Evolutionary conservation across 35 echinoderm and acorn worm species (phyloP), one percentile per base, ranked within the genome.

Genomic region (Ptychodera flava): DNA sequence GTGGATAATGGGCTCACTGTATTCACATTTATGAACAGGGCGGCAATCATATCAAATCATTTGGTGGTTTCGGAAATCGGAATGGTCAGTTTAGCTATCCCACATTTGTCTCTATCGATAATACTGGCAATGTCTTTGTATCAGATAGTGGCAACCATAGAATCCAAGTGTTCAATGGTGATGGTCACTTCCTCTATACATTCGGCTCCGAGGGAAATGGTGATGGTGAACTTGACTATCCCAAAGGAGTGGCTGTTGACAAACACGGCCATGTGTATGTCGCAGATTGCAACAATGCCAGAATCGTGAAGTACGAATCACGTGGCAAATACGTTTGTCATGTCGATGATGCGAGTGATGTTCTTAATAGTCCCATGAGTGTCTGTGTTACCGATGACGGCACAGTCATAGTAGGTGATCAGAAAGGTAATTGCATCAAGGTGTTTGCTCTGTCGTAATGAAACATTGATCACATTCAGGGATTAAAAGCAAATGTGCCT

Each of bases 341-440:
- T 14, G 77, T 87, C 16, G 88, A 90, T 79, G 88, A 90, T 81
- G 81, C 45, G 32, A 87, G 88, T 15, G 92, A 94, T 85, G 92
- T 86, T 37, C 76, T 90, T 15, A 78, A 81, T 15, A 85, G 90
- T 76, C 92, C 92, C 15, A 75, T 85, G 30, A 82, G 92, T 29
- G 81, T 94, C 30, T 76, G 84, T 64, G 84, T 94, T 22, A 31
- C 82, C n/a, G 36, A 81, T 2, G 89, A 94, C 28, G 85, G 83
- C 16, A 86, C 87, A 64, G 45, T 64, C 6, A 64, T 64, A 22
- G 45, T 64, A 64, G 45, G 6, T 22, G 6, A 64, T 22, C 6
- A 22, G 6, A 12, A 22, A 22, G 6, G 6, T 12, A 22, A 64
- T 64, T 64, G 45, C 45, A 64, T 64, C 6, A 64, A 64, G 22